phyloP scores from a whole-genome alignment of 2,888 invertebrate species.

The Lingula anatina region DNA sequence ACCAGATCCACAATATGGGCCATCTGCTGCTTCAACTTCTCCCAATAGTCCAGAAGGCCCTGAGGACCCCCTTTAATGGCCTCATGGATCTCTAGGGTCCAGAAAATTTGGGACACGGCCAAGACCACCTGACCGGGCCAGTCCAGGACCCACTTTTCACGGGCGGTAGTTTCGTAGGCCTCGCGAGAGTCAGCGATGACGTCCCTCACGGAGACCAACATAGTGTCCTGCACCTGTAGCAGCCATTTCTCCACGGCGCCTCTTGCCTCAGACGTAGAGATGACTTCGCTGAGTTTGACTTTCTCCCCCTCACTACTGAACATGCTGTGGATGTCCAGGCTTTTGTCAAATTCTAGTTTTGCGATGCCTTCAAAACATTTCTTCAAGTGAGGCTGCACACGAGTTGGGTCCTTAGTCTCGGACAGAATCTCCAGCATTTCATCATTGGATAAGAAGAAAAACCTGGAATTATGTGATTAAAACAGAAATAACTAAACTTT shows the following conservation, averaged over 20 bases:
- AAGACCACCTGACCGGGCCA: conserved; percentile 94
- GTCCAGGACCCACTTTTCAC: conserved; percentile 75
- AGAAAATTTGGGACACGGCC: conserved; percentile 71
- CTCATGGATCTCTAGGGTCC: conserved; percentile 74
- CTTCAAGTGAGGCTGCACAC: conserved; percentile 53
- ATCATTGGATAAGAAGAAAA: conserved; percentile 54
- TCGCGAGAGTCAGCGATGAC: conserved; percentile 59
- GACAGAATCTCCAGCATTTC: conserved; percentile 54
- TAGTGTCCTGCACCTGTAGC: conserved; percentile 73
- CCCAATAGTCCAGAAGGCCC: conserved; percentile 60
- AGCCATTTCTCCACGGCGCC: conserved; percentile 87
- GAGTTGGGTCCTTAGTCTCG: conserved; percentile 52
- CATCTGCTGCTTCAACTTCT: conserved; percentile 61
- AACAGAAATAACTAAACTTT: too few species aligned
- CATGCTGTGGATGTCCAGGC: conserved; percentile 85
- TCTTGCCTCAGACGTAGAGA: conserved; percentile 70
- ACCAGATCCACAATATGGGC: conserved; percentile 71
- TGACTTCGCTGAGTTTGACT: conserved; percentile 65
- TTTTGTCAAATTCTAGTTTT: conserved; percentile 75
- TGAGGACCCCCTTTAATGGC: conserved; percentile 62
- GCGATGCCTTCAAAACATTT: conserved; percentile 69
- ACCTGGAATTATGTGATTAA: conserved; percentile 23
- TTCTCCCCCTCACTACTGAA: conserved; percentile 75
- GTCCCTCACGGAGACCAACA: conserved; percentile 68
- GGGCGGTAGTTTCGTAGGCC: conserved; percentile 42